Evolutionary conservation across 2,888 invertebrate species (phyloP).

Genomic region (Athalia rosae): DNA sequence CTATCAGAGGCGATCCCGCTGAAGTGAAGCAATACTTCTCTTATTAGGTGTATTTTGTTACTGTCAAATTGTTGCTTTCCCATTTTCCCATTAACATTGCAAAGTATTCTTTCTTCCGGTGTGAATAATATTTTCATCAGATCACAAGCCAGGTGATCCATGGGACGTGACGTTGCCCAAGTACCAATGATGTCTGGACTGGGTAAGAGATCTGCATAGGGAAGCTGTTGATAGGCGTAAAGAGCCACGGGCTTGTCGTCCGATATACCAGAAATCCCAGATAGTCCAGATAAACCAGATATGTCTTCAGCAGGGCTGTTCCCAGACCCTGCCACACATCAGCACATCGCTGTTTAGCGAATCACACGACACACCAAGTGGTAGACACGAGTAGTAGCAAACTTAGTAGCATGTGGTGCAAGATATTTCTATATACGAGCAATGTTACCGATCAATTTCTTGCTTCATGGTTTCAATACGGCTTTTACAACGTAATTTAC

Average conservation of each 20-base stretch:
- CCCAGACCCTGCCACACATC: constrained; percentile 67
- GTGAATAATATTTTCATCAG: constrained; percentile 74
- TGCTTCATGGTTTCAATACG: no score
- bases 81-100: constrained; percentile 75
- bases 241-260: constrained; percentile 65
- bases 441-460: neutral
- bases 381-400: constrained; percentile 31
- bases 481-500: no score
- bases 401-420: neutral
- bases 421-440: constrained; percentile 9
- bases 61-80: constrained; percentile 74
- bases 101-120: constrained; percentile 73
- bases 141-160: constrained; percentile 74
- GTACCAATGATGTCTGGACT: constrained; percentile 71
- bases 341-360: constrained; percentile 52
- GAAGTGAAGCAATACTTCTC: constrained; percentile 72
- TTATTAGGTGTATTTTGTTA: constrained; percentile 72
- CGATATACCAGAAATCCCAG: constrained; percentile 65
- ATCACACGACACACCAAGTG: constrained; percentile 22
- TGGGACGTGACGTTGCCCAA: constrained; percentile 72
- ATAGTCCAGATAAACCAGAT: constrained; percentile 66
- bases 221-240: constrained; percentile 73
- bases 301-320: constrained; percentile 68
- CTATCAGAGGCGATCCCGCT: constrained; percentile 70
- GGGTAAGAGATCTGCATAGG: constrained; percentile 72